Evolutionary conservation across 2,888 invertebrate genomes (phyloP), one percentile per base, ranked within the genome.

Genomic region (Sarcophaga carnaria): DNA sequence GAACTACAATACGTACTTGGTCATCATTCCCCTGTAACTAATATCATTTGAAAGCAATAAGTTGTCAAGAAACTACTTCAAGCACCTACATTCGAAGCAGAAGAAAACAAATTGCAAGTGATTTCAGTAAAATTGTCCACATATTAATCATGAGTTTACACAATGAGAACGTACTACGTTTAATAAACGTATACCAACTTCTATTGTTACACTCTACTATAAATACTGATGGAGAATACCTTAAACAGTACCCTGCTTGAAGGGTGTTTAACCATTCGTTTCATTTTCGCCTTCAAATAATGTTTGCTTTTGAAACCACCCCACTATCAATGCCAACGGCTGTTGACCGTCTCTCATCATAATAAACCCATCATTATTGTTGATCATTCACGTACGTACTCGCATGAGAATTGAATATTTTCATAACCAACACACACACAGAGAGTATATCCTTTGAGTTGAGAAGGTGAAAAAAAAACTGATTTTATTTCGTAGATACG

Each of bases 401-500:
- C 81, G 77, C 72, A 79, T 71, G 72, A 63, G 81, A 76, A 81
- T 83, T 67, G 47, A 71, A 82, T 64, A 63, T 47, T 63, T 54
- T 49, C 6, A 5, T 37, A 37, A 37, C 0, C 37, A 37, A 37
- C 5, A 6, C 6, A 27, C 27, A 49, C 79, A 17, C n/a, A 2
- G 17, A 11, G 14, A 47, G 4, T 25, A 27, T 62, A 72, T 66
- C 54, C 79, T 49, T 2, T 49, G 69, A 86, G 81, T 84, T 84
- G 86, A 79, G 78, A 84, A 84, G 87, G 86, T 85, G 22, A 22
- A 22, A 79, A 82, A 83, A 74, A 49, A 54, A 54, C 4, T 80
- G 66, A 84, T 85, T 84, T 88, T 37, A 37, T 37, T 87, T 86
- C 83, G 84, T 78, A 78, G 70, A 87, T 88, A 84, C 3, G 49